phyloP scores from a whole-genome alignment of 2,888 invertebrate species.

The Chironomus tentans region DNA sequence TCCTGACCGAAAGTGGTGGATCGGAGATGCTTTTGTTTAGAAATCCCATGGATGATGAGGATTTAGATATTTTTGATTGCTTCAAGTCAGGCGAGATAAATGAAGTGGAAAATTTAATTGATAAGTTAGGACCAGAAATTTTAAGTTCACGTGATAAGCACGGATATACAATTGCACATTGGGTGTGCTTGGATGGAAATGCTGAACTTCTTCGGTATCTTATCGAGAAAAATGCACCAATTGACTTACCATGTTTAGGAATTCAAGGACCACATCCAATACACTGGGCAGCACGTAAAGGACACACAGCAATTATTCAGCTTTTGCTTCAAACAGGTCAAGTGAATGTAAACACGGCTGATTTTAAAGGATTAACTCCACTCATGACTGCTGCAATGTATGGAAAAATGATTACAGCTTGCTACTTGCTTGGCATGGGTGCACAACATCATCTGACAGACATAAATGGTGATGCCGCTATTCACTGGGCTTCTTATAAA shows the following conservation, averaged over 20 bases:
- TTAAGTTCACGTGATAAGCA: conserved; percentile 78
- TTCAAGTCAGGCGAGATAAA: conserved; percentile 76
- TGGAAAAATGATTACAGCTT: conserved; percentile 81
- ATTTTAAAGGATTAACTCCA: conserved; percentile 83
- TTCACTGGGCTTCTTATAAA: conserved; percentile 93
- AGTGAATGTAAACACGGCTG: conserved; percentile 80
- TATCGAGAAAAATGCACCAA: conserved; percentile 71
- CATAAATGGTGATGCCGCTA: conserved; percentile 84
- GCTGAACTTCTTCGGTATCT: conserved; percentile 82
- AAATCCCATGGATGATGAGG: conserved; percentile 24
- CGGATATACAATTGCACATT: conserved; percentile 89
- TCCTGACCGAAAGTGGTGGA: conserved; percentile 13
- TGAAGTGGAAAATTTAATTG: conserved; percentile 74
- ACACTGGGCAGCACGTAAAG: conserved; percentile 91
- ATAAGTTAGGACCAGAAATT: conserved; percentile 68
- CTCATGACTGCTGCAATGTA: conserved; percentile 91
- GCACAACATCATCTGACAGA: conserved; percentile 78
- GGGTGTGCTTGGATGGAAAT: conserved; percentile 84
- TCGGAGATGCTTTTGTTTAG: conserved; percentile 22
- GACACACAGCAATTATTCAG: conserved; percentile 83
- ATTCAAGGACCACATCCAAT: conserved; percentile 85
- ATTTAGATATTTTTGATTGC: conserved; percentile 65
- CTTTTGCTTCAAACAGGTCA: conserved; percentile 60
- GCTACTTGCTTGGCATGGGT: conserved; percentile 82
- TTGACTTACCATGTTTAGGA: conserved; percentile 78